These are phyloP conservation scores for Balaeniceps rex DNA, from an alignment of 2,113 vertebrate genomes.

Conservation along the genomic window DNA sequence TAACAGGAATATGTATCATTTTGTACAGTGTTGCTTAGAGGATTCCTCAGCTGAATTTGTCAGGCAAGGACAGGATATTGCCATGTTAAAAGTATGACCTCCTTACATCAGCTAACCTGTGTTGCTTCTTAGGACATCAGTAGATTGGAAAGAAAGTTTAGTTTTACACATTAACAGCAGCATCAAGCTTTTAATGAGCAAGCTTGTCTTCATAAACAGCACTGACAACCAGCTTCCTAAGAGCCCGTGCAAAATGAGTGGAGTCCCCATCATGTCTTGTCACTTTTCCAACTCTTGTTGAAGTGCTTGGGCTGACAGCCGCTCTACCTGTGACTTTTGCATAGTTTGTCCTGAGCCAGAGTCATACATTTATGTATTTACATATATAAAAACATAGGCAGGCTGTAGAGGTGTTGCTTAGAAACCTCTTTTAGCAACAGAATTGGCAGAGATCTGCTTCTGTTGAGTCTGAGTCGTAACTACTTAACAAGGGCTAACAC, in stretches of 20 bases:
- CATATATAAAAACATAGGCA: neutral
- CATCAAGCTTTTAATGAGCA: neutral
- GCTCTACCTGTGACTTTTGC: neutral
- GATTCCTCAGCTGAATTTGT: neutral
- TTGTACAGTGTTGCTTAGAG: neutral
- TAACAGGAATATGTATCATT: neutral
- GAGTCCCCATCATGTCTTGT: neutral
- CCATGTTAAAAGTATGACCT: neutral
- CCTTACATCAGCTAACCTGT: neutral
- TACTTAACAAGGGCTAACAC: neutral
- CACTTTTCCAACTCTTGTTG: neutral
- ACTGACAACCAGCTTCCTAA: neutral
- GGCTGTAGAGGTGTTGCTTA: neutral
- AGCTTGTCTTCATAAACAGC: neutral
- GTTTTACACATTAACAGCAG: neutral
- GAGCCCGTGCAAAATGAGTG: neutral
- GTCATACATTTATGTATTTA: neutral
- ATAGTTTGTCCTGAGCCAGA: neutral
- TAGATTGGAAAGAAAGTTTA: neutral
- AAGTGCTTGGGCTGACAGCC: neutral
- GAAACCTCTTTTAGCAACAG: neutral
- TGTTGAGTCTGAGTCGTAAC: neutral
- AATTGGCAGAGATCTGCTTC: neutral
- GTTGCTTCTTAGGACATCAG: neutral
- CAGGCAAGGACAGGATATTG: neutral